Evolutionary conservation across 2,888 invertebrate genomes (phyloP).

Genomic region (Serripes groenlandicus): DNA sequence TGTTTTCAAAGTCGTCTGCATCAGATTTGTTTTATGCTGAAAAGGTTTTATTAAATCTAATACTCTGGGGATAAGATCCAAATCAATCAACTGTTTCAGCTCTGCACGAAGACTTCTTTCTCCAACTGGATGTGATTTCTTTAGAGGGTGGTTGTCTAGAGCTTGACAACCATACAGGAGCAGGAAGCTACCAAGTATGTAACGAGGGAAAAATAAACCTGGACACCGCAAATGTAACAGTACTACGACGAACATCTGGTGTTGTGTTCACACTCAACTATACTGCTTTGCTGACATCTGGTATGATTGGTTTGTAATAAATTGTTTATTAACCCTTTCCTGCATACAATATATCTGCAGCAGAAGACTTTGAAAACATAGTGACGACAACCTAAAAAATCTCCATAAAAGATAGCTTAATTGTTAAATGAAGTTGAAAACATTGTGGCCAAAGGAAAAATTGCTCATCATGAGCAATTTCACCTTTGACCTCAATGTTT

Average conservation of each 20-base stretch:
- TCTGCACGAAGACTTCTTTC: not conserved
- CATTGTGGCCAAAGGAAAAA: not conserved
- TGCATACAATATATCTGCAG: too few relatives aligned
- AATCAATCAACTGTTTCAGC: not conserved
- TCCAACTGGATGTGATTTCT: not conserved
- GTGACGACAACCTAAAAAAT: not conserved
- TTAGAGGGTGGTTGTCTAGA: not conserved
- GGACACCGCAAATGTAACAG: not conserved
- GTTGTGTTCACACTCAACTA: not conserved
- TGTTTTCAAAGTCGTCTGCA: too few relatives aligned
- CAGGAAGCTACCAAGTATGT: not conserved
- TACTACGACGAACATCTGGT: not conserved
- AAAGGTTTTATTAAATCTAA: too few relatives aligned
- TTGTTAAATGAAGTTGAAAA: not conserved
- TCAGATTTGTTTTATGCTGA: too few relatives aligned
- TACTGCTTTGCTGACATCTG: not conserved
- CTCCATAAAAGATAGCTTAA: not conserved
- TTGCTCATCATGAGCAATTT: not conserved
- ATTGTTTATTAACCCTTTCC: not conserved
- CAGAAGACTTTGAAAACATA: too few relatives aligned
- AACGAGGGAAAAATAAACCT: not conserved
- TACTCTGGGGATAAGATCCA: too few relatives aligned
- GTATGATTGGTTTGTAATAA: not conserved
- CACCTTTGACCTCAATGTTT: too few relatives aligned
- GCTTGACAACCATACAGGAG: not conserved